Conservation (phyloP, 92 coral and sea anemone genomes). For the Parazoanthus swiftii region DNA sequence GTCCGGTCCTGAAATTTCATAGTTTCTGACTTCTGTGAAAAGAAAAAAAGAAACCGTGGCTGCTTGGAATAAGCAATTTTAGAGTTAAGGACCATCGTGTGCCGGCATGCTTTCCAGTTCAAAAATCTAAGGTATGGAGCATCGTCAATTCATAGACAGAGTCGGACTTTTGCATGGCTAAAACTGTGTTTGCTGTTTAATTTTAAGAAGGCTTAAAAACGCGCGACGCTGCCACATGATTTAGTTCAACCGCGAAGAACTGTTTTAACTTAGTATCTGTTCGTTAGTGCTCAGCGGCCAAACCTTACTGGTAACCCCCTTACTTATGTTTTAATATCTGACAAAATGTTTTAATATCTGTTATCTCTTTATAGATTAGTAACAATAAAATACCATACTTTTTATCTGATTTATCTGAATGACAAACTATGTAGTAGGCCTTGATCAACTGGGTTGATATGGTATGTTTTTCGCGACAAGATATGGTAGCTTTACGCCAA, state of each 20-base stretch:
- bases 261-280: no score
- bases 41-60: no score
- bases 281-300: no score
- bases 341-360: neutral
- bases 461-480: no score
- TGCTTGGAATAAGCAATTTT: no score
- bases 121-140: neutral
- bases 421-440: neutral
- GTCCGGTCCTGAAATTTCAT: no score
- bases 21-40: neutral
- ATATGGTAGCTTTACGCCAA: no score
- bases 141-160: no score
- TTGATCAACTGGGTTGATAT: neutral
- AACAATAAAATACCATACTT: no score
- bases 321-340: neutral
- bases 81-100: neutral
- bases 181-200: neutral
- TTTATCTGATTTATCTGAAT: neutral
- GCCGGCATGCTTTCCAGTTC: neutral
- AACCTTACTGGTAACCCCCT: no score
- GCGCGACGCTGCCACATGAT: neutral
- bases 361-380: no score
- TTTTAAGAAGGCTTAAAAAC: no score
- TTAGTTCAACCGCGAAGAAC: neutral
- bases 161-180: neutral